Conservation (phyloP, 2,113 vertebrate genomes). For the Ondatra zibethicus region DNA sequence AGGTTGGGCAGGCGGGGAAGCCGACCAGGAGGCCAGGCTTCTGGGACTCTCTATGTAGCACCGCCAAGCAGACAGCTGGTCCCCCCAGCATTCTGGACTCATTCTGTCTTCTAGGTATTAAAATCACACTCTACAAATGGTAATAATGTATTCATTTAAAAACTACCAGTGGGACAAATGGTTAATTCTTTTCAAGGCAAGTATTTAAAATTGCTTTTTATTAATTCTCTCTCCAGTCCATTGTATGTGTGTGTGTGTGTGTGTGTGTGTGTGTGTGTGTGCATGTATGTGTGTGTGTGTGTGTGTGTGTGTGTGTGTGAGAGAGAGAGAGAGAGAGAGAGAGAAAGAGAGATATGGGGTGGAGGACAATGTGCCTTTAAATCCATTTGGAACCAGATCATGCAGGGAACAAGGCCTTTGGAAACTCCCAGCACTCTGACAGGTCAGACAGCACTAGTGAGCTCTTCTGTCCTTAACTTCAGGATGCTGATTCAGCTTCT, state of each 20-base stretch:
- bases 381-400: slow-evolving; percentile 14
- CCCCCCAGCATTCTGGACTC: background rate
- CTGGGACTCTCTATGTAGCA: background rate
- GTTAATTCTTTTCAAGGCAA: slow-evolving; percentile 48
- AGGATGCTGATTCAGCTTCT: background rate
- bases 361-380: background rate
- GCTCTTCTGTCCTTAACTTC: too few relatives aligned
- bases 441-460: background rate
- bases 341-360: too few relatives aligned
- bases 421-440: background rate
- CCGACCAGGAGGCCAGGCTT: background rate
- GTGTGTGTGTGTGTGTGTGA: background rate
- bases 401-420: background rate
- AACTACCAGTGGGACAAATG: slow-evolving; percentile 51
- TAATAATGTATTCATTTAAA: slow-evolving; percentile 37
- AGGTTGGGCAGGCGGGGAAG: background rate
- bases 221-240: background rate
- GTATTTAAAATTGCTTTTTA: slow-evolving; percentile 27
- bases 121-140: slow-evolving; percentile 34
- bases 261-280: background rate
- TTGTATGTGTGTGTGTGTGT: background rate
- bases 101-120: slow-evolving; percentile 37
- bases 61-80: background rate
- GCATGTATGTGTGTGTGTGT: background rate
- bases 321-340: too few relatives aligned